Evolutionary conservation across 2,797 vertebrate genomes (phyloP).

Genomic region (Argya squamiceps): DNA sequence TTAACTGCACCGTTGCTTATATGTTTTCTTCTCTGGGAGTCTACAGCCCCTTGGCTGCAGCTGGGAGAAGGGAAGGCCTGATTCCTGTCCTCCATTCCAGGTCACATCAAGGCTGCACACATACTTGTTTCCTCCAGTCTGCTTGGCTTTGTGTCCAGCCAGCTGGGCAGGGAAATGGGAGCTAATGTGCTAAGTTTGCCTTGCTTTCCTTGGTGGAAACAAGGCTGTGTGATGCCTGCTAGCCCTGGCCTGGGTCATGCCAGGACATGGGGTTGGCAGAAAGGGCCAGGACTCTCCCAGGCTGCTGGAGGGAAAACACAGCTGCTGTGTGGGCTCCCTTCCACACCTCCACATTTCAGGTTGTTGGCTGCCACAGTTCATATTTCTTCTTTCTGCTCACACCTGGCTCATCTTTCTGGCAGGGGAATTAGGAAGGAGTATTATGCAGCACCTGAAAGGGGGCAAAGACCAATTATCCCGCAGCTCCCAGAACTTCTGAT

Average conservation of each 20-base stretch:
- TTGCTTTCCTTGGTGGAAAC: background rate
- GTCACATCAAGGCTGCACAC: background rate
- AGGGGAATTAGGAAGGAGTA: background rate
- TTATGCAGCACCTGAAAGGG: background rate
- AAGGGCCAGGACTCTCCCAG: background rate
- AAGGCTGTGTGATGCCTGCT: no score
- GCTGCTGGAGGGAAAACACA: background rate
- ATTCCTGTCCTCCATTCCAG: background rate
- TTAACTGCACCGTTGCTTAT: fast-evolving
- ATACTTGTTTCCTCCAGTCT: background rate
- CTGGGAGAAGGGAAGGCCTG: background rate
- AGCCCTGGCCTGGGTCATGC: background rate
- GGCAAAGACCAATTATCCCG: background rate
- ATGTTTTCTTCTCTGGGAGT: background rate
- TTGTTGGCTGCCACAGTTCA: background rate
- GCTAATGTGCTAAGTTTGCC: background rate
- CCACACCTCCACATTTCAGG: background rate
- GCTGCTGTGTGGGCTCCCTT: background rate
- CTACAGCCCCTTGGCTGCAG: background rate
- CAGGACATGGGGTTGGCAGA: background rate
- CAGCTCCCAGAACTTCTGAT: background rate
- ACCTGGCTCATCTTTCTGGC: background rate
- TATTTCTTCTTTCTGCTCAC: background rate
- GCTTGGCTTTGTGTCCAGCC: background rate
- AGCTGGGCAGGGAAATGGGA: background rate